Evolutionary conservation across 2,113 vertebrate species (phyloP), one percentile per base, ranked within the genome.

Genomic region (Tor tambroides): DNA sequence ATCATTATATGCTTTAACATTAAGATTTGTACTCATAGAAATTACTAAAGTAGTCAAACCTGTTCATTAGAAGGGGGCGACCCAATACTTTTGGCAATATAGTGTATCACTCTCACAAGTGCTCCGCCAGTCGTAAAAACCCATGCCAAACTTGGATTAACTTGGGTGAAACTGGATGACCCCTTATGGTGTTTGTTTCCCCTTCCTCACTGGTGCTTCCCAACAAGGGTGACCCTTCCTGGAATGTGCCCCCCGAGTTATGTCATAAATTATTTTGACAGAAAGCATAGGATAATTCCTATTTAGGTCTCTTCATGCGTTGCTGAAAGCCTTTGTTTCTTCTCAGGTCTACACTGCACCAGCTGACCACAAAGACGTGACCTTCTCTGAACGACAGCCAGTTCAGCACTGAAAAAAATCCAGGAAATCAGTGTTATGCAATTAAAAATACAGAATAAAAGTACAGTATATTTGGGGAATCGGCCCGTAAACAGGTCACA

Each of bases 81-180:
- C n/a, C n/a, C n/a, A n/a, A n/a, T n/a, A n/a, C n/a, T n/a, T n/a
- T n/a, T n/a, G n/a, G n/a, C n/a, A n/a, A n/a, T n/a, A n/a, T n/a
- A n/a, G n/a, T n/a, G n/a, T n/a, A 30, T 67, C 43, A 46, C 81
- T 51, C 43, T 32, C 38, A 28, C 38, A 43, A 63, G 23, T 80
- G 56, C 78, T 43, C 32, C 35, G 26, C 43, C 80, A 71, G 63
- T 83, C 63, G 5, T 67, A 67, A 82, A 80, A 82, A 46, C 61
- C n/a, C 38, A 51, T 71, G 28, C 81, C 43, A 83, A 83, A 69
- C 63, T 54, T 83, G 84, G 51, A 65, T 77, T 76, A 49, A 74
- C 84, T 65, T 46, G 74, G 71, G 84, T 75, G 84, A 65, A 76
- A 75, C 75, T 41, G n/a, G 84, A 77, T 85, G 38, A 77, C 74